Evolutionary conservation across 1,140 invertebrate species (phyloP).

Genomic region (Ruditapes philippinarum): DNA sequence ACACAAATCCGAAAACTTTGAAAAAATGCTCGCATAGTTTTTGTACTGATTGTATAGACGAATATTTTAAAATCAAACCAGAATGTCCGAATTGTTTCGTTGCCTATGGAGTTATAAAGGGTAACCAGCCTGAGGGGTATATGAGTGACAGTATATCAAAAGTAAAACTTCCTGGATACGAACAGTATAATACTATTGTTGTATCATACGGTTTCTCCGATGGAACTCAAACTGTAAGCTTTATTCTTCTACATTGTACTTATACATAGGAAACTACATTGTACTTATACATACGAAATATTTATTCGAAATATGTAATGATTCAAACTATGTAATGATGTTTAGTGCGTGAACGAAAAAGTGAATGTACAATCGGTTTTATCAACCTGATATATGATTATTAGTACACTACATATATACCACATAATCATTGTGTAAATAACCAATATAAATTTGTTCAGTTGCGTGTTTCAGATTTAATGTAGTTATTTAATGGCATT

Average conservation of each 20-base stretch:
- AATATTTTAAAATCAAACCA: constrained; percentile 59
- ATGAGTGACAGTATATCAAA: constrained; percentile 51
- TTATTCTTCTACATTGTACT: background rate
- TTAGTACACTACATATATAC: too few relatives aligned
- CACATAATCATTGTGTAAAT: too few relatives aligned
- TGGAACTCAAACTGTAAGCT: constrained; percentile 76
- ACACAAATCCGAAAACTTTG: constrained; percentile 63
- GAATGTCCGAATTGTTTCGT: constrained; percentile 75
- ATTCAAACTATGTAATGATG: too few relatives aligned
- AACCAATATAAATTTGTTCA: too few relatives aligned
- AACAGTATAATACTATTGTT: constrained; percentile 67
- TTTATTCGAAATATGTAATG: too few relatives aligned
- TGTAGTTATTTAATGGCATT: too few relatives aligned
- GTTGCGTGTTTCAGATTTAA: too few relatives aligned
- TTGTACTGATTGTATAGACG: constrained; percentile 69
- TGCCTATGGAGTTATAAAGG: constrained; percentile 73
- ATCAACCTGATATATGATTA: too few relatives aligned
- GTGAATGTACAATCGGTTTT: too few relatives aligned
- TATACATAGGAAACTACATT: too few relatives aligned
- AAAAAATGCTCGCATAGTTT: constrained; percentile 71
- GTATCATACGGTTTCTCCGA: constrained; percentile 71
- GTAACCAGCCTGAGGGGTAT: constrained; percentile 75
- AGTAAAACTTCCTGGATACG: constrained; percentile 65
- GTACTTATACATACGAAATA: too few relatives aligned
- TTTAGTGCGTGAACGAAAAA: too few relatives aligned